Evolutionary conservation across 1,140 invertebrate genomes (phyloP).

Genomic region (Mycetomoellerius zeteki): DNA sequence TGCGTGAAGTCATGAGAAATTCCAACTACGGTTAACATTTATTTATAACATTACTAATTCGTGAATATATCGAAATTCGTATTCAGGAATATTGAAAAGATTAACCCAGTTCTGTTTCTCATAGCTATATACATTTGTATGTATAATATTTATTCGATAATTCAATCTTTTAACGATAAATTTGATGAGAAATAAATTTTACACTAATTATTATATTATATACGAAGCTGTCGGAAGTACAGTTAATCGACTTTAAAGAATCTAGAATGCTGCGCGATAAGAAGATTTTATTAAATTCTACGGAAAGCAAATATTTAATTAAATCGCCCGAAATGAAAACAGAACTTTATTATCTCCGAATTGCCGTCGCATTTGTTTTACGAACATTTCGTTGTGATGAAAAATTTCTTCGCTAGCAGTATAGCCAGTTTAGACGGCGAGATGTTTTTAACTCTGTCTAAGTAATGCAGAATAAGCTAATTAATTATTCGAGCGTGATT

Average conservation of each 20-base stretch:
- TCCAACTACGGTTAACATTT: constrained; percentile 52
- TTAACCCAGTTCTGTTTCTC: background rate
- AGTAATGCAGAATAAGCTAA: constrained; percentile 59
- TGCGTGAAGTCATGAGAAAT: constrained; percentile 55
- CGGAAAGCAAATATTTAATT: constrained; percentile 39
- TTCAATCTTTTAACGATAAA: background rate
- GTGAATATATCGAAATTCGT: constrained; percentile 13
- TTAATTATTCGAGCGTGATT: constrained; percentile 66
- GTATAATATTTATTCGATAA: background rate
- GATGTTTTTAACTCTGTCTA: constrained; percentile 54
- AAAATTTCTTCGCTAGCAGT: constrained; percentile 47
- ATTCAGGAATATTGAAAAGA: background rate
- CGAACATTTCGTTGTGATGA: constrained; percentile 16
- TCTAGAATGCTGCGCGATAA: constrained; percentile 14
- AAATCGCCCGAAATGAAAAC: constrained; percentile 44
- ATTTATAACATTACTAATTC: constrained; percentile 28
- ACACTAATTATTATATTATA: constrained; percentile 29
- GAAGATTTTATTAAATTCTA: constrained; percentile 38
- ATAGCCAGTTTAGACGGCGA: constrained; percentile 40
- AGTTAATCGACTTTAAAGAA: constrained; percentile 35
- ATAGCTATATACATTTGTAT: too few relatives aligned
- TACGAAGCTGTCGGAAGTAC: background rate
- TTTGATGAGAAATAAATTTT: background rate
- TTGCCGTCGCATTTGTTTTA: background rate
- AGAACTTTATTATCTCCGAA: constrained; percentile 33